phyloP scores from a whole-genome alignment of 2,888 invertebrate genomes.

The Pegoplata infirma region DNA sequence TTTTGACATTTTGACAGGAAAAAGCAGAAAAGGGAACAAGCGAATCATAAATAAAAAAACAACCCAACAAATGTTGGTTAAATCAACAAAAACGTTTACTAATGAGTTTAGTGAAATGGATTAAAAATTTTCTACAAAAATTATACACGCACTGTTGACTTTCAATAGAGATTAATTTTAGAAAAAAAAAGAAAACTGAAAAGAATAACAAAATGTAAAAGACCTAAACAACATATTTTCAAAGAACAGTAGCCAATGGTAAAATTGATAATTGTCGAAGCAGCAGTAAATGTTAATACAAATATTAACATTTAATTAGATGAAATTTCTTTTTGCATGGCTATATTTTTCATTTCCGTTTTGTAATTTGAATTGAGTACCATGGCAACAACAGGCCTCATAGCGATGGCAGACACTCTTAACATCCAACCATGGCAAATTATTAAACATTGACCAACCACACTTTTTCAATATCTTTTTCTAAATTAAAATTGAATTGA shows the following conservation, averaged over 20 bases:
- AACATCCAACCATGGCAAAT: slow-evolving; percentile 17
- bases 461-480: slow-evolving; percentile 30
- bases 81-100: slow-evolving; percentile 36
- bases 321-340: slow-evolving; percentile 21
- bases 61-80: slow-evolving; percentile 12
- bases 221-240: too few relatives aligned
- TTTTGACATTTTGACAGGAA: slow-evolving; percentile 45
- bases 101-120: slow-evolving; percentile 51
- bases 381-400: too few relatives aligned
- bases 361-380: slow-evolving; percentile 29
- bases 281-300: slow-evolving; percentile 23
- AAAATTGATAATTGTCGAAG: not conserved
- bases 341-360: slow-evolving; percentile 48
- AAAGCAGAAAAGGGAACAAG: slow-evolving; percentile 16
- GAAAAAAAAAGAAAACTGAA: slow-evolving; percentile 1
- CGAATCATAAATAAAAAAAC: slow-evolving; percentile 10
- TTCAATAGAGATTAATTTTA: slow-evolving; percentile 28
- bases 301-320: slow-evolving; percentile 54
- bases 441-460: slow-evolving; percentile 4
- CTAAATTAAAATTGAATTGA: slow-evolving; percentile 35
- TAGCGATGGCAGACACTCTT: too few relatives aligned
- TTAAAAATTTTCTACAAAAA: slow-evolving; percentile 36
- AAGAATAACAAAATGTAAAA: slow-evolving; percentile 32
- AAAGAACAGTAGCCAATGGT: not conserved
- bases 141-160: slow-evolving; percentile 46